Percentiles rank a stretch among this genome's conserved stretches.
phyloP scores from a whole-genome alignment of 2,888 invertebrate species.

The Oeneis ivallda region DNA sequence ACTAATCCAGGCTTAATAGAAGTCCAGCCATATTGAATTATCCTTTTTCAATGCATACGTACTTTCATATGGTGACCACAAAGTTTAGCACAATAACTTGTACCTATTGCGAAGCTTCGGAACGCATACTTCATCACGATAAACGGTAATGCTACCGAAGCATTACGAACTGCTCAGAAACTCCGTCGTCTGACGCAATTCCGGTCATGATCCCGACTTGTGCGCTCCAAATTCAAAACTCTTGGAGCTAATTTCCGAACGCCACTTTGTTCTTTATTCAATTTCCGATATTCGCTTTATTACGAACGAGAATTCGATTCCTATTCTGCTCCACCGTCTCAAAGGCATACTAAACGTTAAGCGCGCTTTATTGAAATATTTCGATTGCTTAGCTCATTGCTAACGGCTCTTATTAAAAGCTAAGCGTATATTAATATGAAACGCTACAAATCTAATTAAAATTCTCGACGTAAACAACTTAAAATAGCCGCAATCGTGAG shows the following conservation, averaged over 20 bases:
- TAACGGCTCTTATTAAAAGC: conserved; percentile 43
- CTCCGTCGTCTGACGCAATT: conserved; percentile 73
- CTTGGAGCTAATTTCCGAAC: conserved; percentile 79
- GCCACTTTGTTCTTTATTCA: conserved; percentile 80
- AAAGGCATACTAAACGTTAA: conserved; percentile 23
- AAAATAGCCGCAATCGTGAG: conserved; percentile 6
- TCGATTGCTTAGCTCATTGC: conserved; percentile 40
- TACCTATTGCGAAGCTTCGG: too few relatives aligned
- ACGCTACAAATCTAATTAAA: conserved; percentile 26
- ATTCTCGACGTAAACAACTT: conserved; percentile 18
- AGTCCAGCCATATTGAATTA: too few relatives aligned
- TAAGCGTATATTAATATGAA: conserved; percentile 26
- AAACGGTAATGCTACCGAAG: too few relatives aligned
- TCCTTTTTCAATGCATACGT: too few relatives aligned
- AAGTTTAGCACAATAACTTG: too few relatives aligned
- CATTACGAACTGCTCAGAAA: conserved; percentile 69
- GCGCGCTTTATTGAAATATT: conserved; percentile 27
- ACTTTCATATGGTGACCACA: too few relatives aligned
- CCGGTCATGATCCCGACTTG: conserved; percentile 73
- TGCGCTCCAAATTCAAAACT: conserved; percentile 68
- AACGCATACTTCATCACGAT: too few relatives aligned
- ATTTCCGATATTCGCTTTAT: conserved; percentile 75
- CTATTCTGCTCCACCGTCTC: conserved; percentile 37
- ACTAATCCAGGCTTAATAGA: too few relatives aligned
- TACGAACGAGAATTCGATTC: conserved; percentile 57